phyloP scores from a whole-genome alignment of 2,113 vertebrate species.

The Bufo gargarizans region DNA sequence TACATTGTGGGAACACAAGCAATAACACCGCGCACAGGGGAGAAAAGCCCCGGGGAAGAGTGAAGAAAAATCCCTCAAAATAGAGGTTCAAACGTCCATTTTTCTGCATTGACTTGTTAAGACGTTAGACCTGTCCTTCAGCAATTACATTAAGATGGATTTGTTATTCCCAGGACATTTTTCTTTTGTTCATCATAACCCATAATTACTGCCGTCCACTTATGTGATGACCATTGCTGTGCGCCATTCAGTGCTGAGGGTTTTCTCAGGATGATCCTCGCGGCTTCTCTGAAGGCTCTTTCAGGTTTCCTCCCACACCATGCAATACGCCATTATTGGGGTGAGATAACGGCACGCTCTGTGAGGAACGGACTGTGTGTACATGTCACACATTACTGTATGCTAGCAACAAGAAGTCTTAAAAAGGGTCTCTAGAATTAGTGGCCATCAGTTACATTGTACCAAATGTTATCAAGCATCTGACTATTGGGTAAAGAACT shows the following conservation, averaged over 20 bases:
- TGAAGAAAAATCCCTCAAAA: neutral
- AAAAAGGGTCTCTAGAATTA: too few species aligned
- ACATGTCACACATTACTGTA: too few species aligned
- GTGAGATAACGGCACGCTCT: neutral
- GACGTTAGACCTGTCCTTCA: neutral
- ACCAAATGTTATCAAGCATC: too few species aligned
- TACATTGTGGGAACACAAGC: neutral
- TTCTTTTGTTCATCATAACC: neutral
- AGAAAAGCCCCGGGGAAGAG: neutral
- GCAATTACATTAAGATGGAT: neutral
- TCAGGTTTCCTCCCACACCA: neutral
- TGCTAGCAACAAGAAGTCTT: too few species aligned
- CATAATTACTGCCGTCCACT: conserved; percentile 12
- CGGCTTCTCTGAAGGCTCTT: conserved; percentile 23
- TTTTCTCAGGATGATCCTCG: conserved; percentile 20
- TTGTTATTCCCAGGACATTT: neutral
- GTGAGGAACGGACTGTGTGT: neutral
- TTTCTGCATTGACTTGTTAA: conserved; percentile 6
- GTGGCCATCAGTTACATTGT: too few species aligned
- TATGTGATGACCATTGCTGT: conserved; percentile 33
- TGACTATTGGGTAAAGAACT: too few species aligned
- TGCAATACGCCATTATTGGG: conserved; percentile 16
- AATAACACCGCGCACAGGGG: neutral
- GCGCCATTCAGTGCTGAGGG: neutral
- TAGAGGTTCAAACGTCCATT: neutral